These are phyloP conservation scores for Andrena cerasifolii DNA, from an alignment of 1,140 invertebrate genomes.

Conservation along the genomic window DNA sequence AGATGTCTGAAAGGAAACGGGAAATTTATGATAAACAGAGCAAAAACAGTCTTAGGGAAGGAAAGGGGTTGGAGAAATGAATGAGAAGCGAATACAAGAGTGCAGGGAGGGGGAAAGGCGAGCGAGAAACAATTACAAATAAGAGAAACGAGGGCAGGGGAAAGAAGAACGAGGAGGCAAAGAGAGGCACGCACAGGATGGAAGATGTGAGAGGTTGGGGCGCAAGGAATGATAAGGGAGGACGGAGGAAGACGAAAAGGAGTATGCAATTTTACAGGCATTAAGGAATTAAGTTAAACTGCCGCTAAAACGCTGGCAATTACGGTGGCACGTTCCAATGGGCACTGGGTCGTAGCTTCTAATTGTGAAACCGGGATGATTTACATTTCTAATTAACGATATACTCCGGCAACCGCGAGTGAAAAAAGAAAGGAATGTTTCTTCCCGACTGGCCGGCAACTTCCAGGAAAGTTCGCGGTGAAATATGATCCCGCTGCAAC, in stretches of 20 bases:
- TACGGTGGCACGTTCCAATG: neutral
- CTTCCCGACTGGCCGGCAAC: neutral
- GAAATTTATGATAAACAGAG: too few species aligned
- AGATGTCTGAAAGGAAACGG: too few species aligned
- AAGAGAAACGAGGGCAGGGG: too few species aligned
- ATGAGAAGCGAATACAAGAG: too few species aligned
- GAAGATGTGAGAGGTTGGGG: neutral
- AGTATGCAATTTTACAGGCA: conserved; percentile 2
- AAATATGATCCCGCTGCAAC: neutral
- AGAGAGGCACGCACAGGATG: neutral
- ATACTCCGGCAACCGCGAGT: neutral
- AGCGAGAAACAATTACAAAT: too few species aligned
- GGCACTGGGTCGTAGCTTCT: neutral
- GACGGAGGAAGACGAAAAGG: neutral
- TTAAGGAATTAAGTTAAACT: conserved; percentile 31
- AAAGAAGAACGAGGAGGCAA: too few species aligned
- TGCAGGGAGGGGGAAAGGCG: too few species aligned
- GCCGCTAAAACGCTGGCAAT: conserved; percentile 10
- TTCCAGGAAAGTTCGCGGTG: neutral
- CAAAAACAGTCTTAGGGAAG: too few species aligned
- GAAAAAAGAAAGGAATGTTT: neutral
- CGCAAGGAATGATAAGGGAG: neutral
- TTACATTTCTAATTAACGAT: conserved; percentile 43
- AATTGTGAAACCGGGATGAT: conserved; percentile 29
- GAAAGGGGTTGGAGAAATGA: too few species aligned